Evolutionary conservation across 2,888 invertebrate species (phyloP).

Genomic region (Mesochorus sp.): DNA sequence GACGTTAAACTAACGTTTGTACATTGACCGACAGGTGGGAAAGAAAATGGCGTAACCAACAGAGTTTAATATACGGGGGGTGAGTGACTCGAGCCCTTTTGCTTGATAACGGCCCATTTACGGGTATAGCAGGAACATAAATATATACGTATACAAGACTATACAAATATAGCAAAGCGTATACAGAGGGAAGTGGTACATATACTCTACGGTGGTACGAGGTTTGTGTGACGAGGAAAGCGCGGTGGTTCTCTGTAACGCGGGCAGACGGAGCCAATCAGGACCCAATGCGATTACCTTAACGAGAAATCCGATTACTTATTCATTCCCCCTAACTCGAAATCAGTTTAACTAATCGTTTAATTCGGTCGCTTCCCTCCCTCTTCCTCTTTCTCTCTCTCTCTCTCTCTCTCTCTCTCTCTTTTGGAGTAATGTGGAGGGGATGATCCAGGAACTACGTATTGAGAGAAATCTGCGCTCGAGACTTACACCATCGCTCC

Average conservation of each 20-base stretch:
- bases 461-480: conserved; percentile 30
- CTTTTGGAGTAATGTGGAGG: neutral
- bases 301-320: conserved; percentile 83
- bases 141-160: neutral
- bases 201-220: neutral
- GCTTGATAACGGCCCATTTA: conserved; percentile 1
- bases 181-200: conserved; percentile 23
- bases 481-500: conserved; percentile 34
- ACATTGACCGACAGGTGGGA: neutral
- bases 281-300: conserved; percentile 82
- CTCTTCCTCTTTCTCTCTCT: neutral
- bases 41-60: neutral
- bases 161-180: conserved; percentile 15
- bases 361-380: conserved; percentile 78
- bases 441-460: conserved; percentile 1
- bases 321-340: conserved; percentile 82
- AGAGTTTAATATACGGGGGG: neutral
- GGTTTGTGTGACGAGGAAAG: conserved; percentile 44
- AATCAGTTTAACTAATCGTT: conserved; percentile 83
- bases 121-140: neutral
- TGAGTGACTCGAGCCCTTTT: neutral
- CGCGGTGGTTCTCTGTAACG: conserved; percentile 71
- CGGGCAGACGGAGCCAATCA: conserved; percentile 81
- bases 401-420: conserved; percentile 6
- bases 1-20: conserved; percentile 17